A percentile compares a stretch with the other conserved stretches of the same genome.
Conservation (phyloP, 2,888 invertebrate species). For the Meteorus cinctellus region DNA sequence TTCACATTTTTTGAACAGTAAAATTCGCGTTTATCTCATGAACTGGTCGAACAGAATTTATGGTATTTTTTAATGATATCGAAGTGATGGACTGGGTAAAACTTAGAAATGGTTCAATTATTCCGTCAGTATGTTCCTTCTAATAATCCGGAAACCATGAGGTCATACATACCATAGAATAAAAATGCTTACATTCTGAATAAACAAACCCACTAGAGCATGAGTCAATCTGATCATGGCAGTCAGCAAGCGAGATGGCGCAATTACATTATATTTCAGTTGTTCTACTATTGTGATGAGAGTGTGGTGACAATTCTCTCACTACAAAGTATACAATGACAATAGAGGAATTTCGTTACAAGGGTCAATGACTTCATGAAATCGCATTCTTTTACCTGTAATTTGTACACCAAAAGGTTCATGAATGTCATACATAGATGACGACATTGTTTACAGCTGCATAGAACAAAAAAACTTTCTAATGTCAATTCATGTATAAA, state of each 20-base stretch:
- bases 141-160: background rate
- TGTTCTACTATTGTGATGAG: constrained; percentile 17
- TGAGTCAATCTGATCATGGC: constrained; percentile 16
- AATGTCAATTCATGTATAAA: background rate
- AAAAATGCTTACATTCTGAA: constrained; percentile 43
- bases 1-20: constrained; percentile 15
- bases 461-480: constrained; percentile 27
- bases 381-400: background rate
- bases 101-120: too few species aligned
- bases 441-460: background rate
- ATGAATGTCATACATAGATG: background rate
- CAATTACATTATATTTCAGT: constrained; percentile 5
- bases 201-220: constrained; percentile 48
- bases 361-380: background rate
- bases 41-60: too few species aligned
- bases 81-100: background rate
- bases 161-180: constrained; percentile 30
- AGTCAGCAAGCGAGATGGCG: constrained; percentile 39
- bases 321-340: background rate
- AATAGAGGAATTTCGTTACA: constrained; percentile 26
- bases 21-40: too few species aligned
- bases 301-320: constrained; percentile 11
- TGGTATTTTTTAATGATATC: background rate
- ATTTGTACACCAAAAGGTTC: background rate
- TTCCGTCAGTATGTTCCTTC: too few species aligned